Conservation (phyloP, 2,797 vertebrate species). For the Avahi laniger region DNA sequence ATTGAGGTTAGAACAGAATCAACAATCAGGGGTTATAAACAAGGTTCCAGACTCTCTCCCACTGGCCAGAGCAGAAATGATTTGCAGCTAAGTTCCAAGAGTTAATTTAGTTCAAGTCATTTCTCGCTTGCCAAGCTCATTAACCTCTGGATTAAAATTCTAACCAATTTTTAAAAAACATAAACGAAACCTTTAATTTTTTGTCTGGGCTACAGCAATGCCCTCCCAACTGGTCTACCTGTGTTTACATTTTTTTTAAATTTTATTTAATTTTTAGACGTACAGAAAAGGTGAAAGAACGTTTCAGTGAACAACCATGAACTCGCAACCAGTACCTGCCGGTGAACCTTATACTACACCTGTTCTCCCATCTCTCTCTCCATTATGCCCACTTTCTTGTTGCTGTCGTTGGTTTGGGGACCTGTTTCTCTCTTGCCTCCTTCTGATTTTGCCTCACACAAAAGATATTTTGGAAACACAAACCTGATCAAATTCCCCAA, state of each 20-base stretch:
- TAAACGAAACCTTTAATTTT: background rate
- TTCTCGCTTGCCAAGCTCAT: background rate
- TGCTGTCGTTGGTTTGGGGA: background rate
- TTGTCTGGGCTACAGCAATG: background rate
- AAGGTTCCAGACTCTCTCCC: background rate
- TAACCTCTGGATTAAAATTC: background rate
- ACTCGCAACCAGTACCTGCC: too few relatives aligned
- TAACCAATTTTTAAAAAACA: background rate
- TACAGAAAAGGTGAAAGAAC: background rate
- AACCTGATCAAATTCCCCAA: background rate
- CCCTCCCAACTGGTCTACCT: background rate
- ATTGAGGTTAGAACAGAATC: background rate
- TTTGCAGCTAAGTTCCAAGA: background rate
- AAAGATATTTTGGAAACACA: background rate
- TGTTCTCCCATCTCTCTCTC: background rate
- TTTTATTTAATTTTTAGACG: background rate
- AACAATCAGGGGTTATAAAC: background rate
- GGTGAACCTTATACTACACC: background rate
- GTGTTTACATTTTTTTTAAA: background rate
- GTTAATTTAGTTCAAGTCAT: background rate
- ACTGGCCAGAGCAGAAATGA: background rate
- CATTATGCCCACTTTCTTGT: accelerated
- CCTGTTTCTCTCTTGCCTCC: background rate
- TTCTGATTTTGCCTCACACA: background rate
- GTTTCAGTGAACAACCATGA: background rate